Evolutionary conservation across 2,113 vertebrate species (phyloP).

Genomic region (Entomyzon cyanotis): DNA sequence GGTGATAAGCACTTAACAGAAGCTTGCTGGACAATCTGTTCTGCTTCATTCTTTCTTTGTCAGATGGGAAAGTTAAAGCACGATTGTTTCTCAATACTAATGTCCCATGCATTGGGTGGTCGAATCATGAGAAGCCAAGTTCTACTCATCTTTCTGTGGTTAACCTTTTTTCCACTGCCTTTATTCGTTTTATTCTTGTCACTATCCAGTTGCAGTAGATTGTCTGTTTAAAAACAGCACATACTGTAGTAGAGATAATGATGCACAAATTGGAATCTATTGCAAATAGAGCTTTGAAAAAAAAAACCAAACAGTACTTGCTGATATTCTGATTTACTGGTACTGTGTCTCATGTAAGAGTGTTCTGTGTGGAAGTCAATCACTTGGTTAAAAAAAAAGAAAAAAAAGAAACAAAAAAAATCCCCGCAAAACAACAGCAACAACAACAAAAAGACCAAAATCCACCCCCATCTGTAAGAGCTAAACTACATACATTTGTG

Average conservation of each 20-base stretch:
- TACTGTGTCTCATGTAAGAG: not conserved
- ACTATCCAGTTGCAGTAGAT: not conserved
- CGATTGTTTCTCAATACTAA: not conserved
- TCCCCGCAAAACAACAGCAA: not conserved
- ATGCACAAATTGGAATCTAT: not conserved
- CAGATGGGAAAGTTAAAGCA: not conserved
- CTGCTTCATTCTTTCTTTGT: not conserved
- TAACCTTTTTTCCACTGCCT: not conserved
- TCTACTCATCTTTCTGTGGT: not conserved
- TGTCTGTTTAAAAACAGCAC: not conserved
- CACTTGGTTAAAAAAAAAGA: not conserved
- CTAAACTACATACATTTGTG: not conserved
- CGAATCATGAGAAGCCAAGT: rapidly evolving
- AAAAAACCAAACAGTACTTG: not conserved
- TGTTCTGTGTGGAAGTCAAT: not conserved
- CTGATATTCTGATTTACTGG: not conserved
- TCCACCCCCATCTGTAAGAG: not conserved
- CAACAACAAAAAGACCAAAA: not conserved
- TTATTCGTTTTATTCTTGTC: not conserved
- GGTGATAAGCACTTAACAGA: not conserved
- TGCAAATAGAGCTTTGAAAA: not conserved
- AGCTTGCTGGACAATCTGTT: constrained; percentile 10
- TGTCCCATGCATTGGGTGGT: not conserved
- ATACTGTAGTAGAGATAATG: not conserved
- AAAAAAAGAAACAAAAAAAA: not conserved